Evolutionary conservation across 2,888 invertebrate genomes (phyloP), one percentile per base, ranked within the genome.

Genomic region (Dynastes tityus): DNA sequence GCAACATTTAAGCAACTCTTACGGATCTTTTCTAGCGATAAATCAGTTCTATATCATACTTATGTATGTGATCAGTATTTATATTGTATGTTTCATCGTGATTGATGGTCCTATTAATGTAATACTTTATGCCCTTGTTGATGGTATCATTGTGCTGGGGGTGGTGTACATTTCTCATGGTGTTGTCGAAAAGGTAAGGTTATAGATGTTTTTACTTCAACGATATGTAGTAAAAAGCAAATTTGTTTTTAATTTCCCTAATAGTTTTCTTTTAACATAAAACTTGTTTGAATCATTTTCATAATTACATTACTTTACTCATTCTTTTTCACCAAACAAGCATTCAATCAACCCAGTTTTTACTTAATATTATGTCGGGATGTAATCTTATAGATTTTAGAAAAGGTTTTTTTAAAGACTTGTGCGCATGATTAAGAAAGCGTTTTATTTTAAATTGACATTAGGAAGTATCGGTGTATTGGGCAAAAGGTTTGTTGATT

Each of bases 21-120:
- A 81, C 77, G 85, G 85, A 16, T 82, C 76, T 40, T 84, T 83
- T 51, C 67, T 85, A 76, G 84, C 84, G 4, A 70, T 84, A 1
- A 83, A 84, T 78, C 83, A 84, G 76, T 58, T 84, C 0, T 83
- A 80, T 71, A 64, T 82, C 11, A 84, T 82, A 37, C 70, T 78
- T 3, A 82, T 84, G 81, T 79, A 83, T 22, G 81, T 84, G 13
- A 61, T 82, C 3, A 85, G 84, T 77, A 73, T 83, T n/a, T 82
- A 81, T 37, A 80, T 81, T 11, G 80, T 81, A 76, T 76, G 83
- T 27, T 80, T 80, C 49, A 67, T 73, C 11, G 45, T 16, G 4
- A 65, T 64, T 2, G 61, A 67, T 2, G 77, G 80, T 49, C 68
- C 80, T 55, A 8, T 29, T 5, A 64, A 81, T 79, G 78, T 85